Percentiles rank a stretch among this genome's conserved stretches.
These are phyloP conservation scores for Eupithecia insigniata DNA, from an alignment of 2,888 invertebrate genomes.

Conservation along the genomic window DNA sequence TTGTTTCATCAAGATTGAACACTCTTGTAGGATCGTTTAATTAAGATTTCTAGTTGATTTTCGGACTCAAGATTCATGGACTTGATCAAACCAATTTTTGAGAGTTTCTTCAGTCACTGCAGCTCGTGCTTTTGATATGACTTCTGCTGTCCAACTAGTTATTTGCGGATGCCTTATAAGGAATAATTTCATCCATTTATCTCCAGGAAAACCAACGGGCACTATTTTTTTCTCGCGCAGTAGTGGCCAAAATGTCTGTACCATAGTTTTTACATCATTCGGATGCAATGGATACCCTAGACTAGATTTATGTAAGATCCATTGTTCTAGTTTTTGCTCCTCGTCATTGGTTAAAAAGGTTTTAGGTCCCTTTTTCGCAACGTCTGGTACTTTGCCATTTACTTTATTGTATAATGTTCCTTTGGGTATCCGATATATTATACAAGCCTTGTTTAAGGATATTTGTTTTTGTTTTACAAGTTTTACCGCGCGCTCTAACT, in stretches of 20 bases:
- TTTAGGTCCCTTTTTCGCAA: slow-evolving; percentile 27
- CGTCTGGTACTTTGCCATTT: slow-evolving; percentile 28
- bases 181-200: no score
- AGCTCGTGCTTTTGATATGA: neutral
- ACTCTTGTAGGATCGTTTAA: slow-evolving; percentile 24
- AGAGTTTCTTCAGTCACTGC: slow-evolving; percentile 24
- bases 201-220: no score
- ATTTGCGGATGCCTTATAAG: no score
- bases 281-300: slow-evolving; percentile 30
- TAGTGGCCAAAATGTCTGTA: no score
- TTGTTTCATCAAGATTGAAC: slow-evolving; percentile 30
- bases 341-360: slow-evolving; percentile 25
- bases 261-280: slow-evolving; percentile 11
- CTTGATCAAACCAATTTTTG: slow-evolving; percentile 28
- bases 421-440: slow-evolving; percentile 25
- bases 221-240: no score
- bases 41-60: slow-evolving; percentile 25
- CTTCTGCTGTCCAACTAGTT: no score
- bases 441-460: slow-evolving; percentile 11
- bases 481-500: no score
- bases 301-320: slow-evolving; percentile 28
- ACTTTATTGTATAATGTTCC: slow-evolving; percentile 31
- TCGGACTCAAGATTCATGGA: slow-evolving; percentile 20
- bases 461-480: no score
- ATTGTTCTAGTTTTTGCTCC: slow-evolving; percentile 22